Evolutionary conservation across 2,888 invertebrate genomes (phyloP).

Genomic region (Acholoe squamosa): DNA sequence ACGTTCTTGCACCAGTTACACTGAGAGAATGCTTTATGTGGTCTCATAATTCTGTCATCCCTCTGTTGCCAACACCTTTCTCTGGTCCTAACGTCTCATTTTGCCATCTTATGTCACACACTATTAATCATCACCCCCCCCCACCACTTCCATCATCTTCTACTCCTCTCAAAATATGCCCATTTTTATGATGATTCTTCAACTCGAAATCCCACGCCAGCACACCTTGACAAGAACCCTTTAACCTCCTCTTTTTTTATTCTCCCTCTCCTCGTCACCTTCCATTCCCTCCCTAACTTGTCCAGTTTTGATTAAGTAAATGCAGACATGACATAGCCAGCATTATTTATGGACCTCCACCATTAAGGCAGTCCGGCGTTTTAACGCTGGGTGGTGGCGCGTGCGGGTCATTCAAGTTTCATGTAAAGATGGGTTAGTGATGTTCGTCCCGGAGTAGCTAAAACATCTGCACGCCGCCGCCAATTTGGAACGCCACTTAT

Average conservation of each 20-base stretch:
- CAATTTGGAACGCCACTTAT: conserved; percentile 33
- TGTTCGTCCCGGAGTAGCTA: not conserved
- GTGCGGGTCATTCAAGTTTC: conserved; percentile 46
- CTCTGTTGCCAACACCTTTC: not conserved
- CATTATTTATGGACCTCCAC: conserved; percentile 36
- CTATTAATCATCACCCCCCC: not conserved
- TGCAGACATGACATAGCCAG: conserved; percentile 27
- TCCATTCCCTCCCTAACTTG: conserved; percentile 34
- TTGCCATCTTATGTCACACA: not conserved
- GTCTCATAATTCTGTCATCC: no score
- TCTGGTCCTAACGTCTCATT: not conserved
- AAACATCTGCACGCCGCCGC: not conserved
- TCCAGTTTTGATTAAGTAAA: conserved; percentile 48
- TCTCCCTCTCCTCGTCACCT: not conserved
- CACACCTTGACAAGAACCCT: not conserved
- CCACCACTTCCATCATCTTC: not conserved
- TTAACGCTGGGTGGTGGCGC: not conserved
- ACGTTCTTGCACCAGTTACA: no score
- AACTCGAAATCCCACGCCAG: not conserved
- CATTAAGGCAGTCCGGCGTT: conserved; percentile 21
- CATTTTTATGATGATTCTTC: not conserved
- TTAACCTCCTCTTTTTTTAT: no score
- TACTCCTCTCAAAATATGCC: not conserved
- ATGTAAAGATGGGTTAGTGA: conserved; percentile 34
- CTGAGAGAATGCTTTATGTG: no score